These are phyloP conservation scores for Cyprinus carpio DNA, from an alignment of 2,113 vertebrate species.

Conservation along the genomic window DNA sequence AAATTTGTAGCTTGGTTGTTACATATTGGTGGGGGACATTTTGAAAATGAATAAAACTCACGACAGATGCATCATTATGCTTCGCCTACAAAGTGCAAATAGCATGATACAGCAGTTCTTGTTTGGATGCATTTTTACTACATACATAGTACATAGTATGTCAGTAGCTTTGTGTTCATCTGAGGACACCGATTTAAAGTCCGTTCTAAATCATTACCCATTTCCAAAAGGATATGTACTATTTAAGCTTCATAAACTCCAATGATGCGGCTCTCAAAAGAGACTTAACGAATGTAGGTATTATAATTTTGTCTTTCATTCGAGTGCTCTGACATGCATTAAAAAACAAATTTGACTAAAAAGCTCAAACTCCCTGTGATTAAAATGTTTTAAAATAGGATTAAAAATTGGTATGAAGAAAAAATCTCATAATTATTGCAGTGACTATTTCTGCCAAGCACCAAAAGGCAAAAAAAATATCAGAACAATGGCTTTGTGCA, in stretches of 20 bases:
- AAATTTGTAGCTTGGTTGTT: background rate
- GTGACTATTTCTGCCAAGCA: no score
- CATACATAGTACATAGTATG: background rate
- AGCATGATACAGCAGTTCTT: background rate
- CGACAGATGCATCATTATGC: background rate
- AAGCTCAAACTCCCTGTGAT: no score
- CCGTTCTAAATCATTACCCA: background rate
- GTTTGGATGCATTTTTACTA: background rate
- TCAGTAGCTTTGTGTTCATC: background rate
- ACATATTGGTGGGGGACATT: background rate
- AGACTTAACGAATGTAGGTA: background rate
- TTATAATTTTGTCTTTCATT: background rate
- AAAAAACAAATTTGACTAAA: background rate
- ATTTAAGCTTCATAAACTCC: background rate
- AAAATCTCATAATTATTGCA: no score
- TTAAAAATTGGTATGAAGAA: no score
- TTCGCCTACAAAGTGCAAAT: background rate
- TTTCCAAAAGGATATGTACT: background rate
- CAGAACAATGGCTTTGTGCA: no score
- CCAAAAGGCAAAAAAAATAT: no score
- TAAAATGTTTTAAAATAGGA: no score
- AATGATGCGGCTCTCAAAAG: background rate
- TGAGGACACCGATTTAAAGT: background rate
- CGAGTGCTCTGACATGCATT: background rate
- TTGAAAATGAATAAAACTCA: background rate